Base-by-base conservation (phyloP, 2,113 vertebrate genomes). In the Reinhardtius hippoglossoides region DNA sequence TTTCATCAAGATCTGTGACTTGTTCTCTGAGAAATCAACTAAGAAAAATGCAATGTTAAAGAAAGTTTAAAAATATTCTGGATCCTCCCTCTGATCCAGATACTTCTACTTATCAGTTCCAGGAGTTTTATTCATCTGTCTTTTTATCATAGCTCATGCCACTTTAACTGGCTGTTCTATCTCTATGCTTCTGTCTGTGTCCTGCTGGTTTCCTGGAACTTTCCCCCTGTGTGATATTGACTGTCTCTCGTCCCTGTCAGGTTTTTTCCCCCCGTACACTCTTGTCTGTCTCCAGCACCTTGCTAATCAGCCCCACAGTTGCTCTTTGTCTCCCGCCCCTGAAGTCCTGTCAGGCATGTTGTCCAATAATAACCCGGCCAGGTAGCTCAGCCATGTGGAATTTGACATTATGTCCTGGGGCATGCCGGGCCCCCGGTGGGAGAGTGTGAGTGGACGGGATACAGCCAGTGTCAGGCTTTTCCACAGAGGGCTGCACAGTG, bases 331-430 rank as follows among this genome's bases (percentile, higher is more conserved):
- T 78, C 66, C 27, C 26, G 75, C 20, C 57, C 73, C 77, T 55
- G 68, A 63, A 42, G 24, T 64, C 86, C 74, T 66, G 80, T 88
- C 80, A 85, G 85, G 78, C 86, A 89, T 92, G 79, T 61, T 70
- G 69, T 76, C 86, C 90, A 81, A 62, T 91, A 89, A 91, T 87
- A 89, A 83, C 76, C 26, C 37, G 27, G 70, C 75, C 90, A 92
- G 92, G 93, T 94, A 91, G 90, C 89, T 91, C 59, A 79, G 84
- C 86, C 78, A 84, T 93, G 92, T 90, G 92, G 93, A 94, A 94
- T 94, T 93, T 93, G 84, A 91, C 92, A 89, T 90, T 68, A 77
- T 78, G 80, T 90, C 87, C 81, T 1, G 27, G 84, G 81, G 85
- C 79, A 81, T 46, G 84, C 65, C 20, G 27, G 82, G 81, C 82